A percentile compares a stretch with the other conserved stretches of the same genome.
phyloP scores from a whole-genome alignment of 2,888 invertebrate species.

The Eremobia ochroleuca region DNA sequence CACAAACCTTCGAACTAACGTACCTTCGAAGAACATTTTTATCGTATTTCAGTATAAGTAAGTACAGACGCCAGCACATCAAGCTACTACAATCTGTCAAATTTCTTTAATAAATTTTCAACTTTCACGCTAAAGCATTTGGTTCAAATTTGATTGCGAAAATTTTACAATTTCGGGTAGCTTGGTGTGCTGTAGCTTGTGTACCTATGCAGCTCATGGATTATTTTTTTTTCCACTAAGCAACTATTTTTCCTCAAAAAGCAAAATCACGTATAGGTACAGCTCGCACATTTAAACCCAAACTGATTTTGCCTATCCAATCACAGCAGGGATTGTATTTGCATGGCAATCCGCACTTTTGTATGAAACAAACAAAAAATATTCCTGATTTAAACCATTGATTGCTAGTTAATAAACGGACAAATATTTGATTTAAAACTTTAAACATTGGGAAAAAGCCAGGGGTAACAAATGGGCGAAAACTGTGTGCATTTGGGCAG shows the following conservation, averaged over 20 bases:
- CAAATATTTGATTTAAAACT: conserved; percentile 52
- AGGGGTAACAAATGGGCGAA: conserved; percentile 23
- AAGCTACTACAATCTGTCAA: too few species aligned
- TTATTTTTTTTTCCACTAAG: background rate
- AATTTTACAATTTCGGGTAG: too few species aligned
- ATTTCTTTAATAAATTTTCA: too few species aligned
- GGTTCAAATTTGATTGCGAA: too few species aligned
- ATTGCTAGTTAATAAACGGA: conserved; percentile 60
- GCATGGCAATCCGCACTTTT: conserved; percentile 15
- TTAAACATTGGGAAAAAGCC: conserved; percentile 38
- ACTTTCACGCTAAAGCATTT: too few species aligned
- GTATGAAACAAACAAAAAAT: conserved; percentile 33
- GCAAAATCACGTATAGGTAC: background rate
- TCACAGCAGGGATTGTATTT: conserved; percentile 38
- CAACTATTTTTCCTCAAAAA: background rate
- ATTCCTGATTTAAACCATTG: conserved; percentile 51
- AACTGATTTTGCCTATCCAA: conserved; percentile 37
- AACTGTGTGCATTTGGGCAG: conserved; percentile 39
- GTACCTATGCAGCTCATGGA: background rate
- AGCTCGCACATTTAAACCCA: background rate
- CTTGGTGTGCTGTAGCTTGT: too few species aligned
- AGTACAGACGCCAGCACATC: too few species aligned
- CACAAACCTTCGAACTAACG: background rate
- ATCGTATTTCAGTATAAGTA: background rate
- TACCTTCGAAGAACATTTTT: too few species aligned